Percentiles rank a stretch among this genome's conserved stretches.
These are phyloP conservation scores for Ashinkailepas kermadecensis DNA, from an alignment of 2,888 invertebrate genomes.

Conservation along the genomic window DNA sequence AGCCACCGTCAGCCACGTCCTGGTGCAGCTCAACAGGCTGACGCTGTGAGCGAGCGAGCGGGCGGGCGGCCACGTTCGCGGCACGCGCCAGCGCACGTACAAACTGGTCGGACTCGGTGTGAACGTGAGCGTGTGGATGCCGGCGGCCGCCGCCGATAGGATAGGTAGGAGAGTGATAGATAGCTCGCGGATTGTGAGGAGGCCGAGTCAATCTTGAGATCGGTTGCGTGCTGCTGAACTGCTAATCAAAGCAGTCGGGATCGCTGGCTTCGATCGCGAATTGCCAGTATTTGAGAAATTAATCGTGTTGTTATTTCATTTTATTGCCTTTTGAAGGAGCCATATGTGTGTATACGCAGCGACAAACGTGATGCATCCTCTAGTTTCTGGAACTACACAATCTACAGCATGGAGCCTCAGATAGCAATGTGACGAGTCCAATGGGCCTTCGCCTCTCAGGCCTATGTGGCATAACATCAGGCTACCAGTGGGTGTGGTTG, in stretches of 20 bases:
- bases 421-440: too few relatives aligned
- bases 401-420: too few relatives aligned
- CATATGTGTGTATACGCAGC: background rate
- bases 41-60: background rate
- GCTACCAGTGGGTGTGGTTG: too few relatives aligned
- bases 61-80: too few relatives aligned
- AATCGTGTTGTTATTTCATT: background rate
- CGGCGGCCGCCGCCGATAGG: background rate
- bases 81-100: background rate
- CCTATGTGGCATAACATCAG: too few relatives aligned
- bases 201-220: too few relatives aligned
- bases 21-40: background rate
- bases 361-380: background rate
- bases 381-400: too few relatives aligned
- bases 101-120: background rate
- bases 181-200: background rate
- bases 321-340: background rate
- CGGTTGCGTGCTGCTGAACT: background rate
- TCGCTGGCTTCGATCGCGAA: background rate
- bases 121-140: background rate
- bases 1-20: background rate
- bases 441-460: too few relatives aligned
- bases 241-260: constrained; percentile 9
- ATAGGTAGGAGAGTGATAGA: background rate
- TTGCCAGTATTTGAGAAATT: background rate